Evolutionary conservation across 2,888 invertebrate genomes (phyloP), one percentile per base, ranked within the genome.

Genomic region (Muscina levida): DNA sequence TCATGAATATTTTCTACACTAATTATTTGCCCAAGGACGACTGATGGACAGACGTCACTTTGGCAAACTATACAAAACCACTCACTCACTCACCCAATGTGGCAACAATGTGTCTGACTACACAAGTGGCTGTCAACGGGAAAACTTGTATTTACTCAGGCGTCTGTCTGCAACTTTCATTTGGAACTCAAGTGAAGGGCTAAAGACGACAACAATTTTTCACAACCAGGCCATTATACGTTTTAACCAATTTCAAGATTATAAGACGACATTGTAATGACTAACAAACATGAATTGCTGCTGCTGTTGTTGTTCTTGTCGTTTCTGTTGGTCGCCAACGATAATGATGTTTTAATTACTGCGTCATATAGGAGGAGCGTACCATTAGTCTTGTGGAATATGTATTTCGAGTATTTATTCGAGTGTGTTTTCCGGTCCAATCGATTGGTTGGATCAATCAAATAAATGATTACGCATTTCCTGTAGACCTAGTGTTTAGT

Each of bases 341-440:
- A 62, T 62, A 62, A 22, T 17, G 22, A 62, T 62, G 42, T 62
- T 42, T 62, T 62, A 62, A 62, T 62, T 62, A 62, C 42, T 22
- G 13, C 42, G 11, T 10, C 42, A 62, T n/a, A n/a, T n/a, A n/a
- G n/a, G n/a, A n/a, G n/a, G n/a, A n/a, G n/a, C n/a, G n/a, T n/a
- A n/a, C n/a, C n/a, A n/a, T n/a, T n/a, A n/a, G n/a, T n/a, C n/a
- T n/a, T n/a, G n/a, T n/a, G n/a, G n/a, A 62, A 62, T 22, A 42
- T 42, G 22, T 31, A 31, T 31, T n/a, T 31, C 39, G 39, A 62
- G 2, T 51, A 31, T 13, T 42, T 13, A 11, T 62, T 42, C 13
- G 13, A 59, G 59, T 59, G 62, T 62, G 2, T 19, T 19, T 59
- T 22, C 42, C 3, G 19, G 42, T 62, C 31, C 8, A 62, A 11